A percentile compares a stretch with the other conserved stretches of the same genome.
Conservation (phyloP, 2,888 invertebrate genomes). For the Hypercompe scribonia region DNA sequence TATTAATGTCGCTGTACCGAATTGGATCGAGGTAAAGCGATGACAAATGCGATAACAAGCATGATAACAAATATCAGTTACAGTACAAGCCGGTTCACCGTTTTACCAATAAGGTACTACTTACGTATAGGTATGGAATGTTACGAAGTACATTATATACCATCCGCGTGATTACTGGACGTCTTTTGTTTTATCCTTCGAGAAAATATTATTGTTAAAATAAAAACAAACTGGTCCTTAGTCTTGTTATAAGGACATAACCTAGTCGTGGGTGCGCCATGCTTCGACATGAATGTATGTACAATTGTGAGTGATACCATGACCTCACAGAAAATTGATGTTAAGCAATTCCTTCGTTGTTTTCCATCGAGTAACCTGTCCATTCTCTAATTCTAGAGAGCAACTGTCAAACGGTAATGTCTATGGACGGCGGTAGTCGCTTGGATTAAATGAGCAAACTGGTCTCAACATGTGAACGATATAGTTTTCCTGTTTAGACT, state of each 20-base stretch:
- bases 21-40: conserved; percentile 76
- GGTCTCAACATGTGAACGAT: background rate
- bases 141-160: background rate
- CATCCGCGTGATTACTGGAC: background rate
- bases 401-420: background rate
- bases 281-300: no score
- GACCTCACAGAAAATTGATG: background rate
- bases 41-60: conserved; percentile 70
- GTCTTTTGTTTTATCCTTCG: background rate
- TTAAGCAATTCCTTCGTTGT: background rate
- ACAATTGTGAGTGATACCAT: no score
- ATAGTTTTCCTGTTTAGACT: background rate
- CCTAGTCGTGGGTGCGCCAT: no score
- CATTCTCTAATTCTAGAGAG: background rate
- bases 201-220: no score
- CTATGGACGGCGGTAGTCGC: no score
- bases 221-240: no score
- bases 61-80: conserved; percentile 68
- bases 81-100: conserved; percentile 58
- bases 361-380: no score
- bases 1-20: conserved; percentile 61
- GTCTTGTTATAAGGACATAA: no score
- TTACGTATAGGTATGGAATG: background rate
- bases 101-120: conserved; percentile 24
- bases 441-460: background rate